Evolutionary conservation across 1,140 invertebrate species (phyloP), one percentile per base, ranked within the genome.

Genomic region (Hylyphantes graminicola): DNA sequence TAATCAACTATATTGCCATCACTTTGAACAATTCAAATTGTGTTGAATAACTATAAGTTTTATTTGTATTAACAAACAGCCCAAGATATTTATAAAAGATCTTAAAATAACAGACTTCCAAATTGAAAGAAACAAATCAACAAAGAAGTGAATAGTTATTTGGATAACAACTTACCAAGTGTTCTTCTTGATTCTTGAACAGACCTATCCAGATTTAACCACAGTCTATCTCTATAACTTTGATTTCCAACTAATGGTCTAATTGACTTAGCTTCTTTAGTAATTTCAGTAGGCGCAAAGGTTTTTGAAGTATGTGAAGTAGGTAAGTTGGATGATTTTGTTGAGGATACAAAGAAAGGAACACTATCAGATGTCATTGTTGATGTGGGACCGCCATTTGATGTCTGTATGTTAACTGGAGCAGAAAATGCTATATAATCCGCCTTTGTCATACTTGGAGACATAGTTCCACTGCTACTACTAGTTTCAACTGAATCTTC

Each of bases 401-500:
- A 63, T 19, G 77, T 76, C 48, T 70, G 59, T 0, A 85, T 73
- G 55, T 65, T 77, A 8, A 85, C 74, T 55, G 86, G 67, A 17
- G 84, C 61, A 76, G 70, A 63, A 54, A 85, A 85, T 50, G 70
- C 17, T 9, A 86, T 75, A 61, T 79, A 86, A 7, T 85, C 85
- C 35, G 85, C 51, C 76, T 85, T 86, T 17, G 54, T 70, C 13
- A 67, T 68, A 55, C 67, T 86, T 55, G 85, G 85, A 19, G 85
- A 86, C 63, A 86, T 74, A 7, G 85, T 86, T 12, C 85, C 85
- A 83, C 85, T 86, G 53, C 85, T 86, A 53, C 85, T 86, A 73
- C 85, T 86, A 15, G 85, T 86, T 86, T 86, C 85, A 68, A 86
- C 59, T 50, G 85, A 86, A 79, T 86, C 85, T 59, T 86, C 85